Evolutionary conservation across 2,888 invertebrate species (phyloP), one percentile per base, ranked within the genome.

Genomic region (Cryptocheilus praepositus): DNA sequence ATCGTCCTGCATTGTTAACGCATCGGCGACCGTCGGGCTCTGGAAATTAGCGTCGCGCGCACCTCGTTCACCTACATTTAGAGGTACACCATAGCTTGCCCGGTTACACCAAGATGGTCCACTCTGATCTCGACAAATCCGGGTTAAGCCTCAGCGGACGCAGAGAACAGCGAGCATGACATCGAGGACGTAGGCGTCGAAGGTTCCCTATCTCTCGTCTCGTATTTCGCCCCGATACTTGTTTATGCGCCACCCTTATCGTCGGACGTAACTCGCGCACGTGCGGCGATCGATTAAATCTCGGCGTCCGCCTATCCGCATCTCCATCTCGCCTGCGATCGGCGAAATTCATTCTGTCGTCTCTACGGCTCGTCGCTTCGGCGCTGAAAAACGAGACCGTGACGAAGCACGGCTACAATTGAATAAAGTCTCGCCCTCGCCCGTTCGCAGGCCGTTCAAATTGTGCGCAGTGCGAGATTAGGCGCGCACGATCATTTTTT

Each of bases 361-460:
- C 11, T 52, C 18, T 59, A 57, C 53, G 57, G 16, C 15, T n/a
- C 22, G 15, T 28, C 22, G n/a, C n/a, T 57, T 63, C 61, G 56
- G 56, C 7, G 36, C 36, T 58, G 64, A 73, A 70, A 78, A 21
- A 60, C 70, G 68, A 71, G 65, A 57, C 64, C 71, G 63, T 73
- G 74, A 67, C 79, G 79, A 71, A 76, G 67, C 62, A 60, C 61
- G 67, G 71, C 70, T 73, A 76, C 85, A 85, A 86, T 86, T 85
- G 86, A 86, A 86, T 86, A 84, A 86, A 85, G 83, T 83, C 81
- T 74, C 77, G 75, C 73, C 68, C 73, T 68, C 52, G 22, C n/a
- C 28, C 51, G 16, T 56, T 46, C n/a, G 36, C 43, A 52, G 54
- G 52, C 68, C 71, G 75, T 61, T 66, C 70, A 65, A 69, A 69